Percentiles rank a stretch among this genome's conserved stretches.
Conservation (phyloP, 2,797 vertebrate genomes). For the Rhabdomys pumilio region DNA sequence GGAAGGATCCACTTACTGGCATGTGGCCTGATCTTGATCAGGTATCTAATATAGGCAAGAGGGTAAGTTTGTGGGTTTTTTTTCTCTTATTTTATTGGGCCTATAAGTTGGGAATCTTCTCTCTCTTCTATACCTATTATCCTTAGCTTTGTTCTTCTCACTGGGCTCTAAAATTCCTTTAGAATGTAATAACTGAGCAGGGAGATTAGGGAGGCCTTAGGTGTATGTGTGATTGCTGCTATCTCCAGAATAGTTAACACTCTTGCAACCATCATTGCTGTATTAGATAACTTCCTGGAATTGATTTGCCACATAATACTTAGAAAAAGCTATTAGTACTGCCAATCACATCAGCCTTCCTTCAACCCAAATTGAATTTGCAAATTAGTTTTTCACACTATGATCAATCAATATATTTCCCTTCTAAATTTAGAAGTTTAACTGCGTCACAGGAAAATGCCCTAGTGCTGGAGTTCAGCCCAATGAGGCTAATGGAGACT, state of each 20-base stretch:
- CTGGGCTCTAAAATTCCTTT: too few relatives aligned
- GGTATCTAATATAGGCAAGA: too few relatives aligned
- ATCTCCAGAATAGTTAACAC: neutral
- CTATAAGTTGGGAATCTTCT: too few relatives aligned
- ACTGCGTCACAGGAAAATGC: neutral
- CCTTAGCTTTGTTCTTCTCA: too few relatives aligned
- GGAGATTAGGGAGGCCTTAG: neutral
- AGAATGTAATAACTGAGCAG: neutral
- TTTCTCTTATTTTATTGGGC: too few relatives aligned
- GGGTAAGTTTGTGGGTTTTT: too few relatives aligned
- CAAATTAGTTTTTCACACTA: neutral
- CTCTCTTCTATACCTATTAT: too few relatives aligned
- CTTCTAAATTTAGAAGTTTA: neutral
- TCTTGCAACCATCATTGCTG: neutral
- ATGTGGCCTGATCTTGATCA: too few relatives aligned
- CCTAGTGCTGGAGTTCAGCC: neutral
- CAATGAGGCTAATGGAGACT: neutral
- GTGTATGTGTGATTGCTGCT: neutral
- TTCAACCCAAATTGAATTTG: neutral
- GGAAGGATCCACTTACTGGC: too few relatives aligned
- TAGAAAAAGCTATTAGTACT: neutral
- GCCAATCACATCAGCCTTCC: neutral
- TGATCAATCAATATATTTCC: neutral
- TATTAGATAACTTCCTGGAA: neutral
- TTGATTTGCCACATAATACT: neutral